Base-by-base conservation (phyloP, 2,113 vertebrate genomes). In the Rynchops niger region DNA sequence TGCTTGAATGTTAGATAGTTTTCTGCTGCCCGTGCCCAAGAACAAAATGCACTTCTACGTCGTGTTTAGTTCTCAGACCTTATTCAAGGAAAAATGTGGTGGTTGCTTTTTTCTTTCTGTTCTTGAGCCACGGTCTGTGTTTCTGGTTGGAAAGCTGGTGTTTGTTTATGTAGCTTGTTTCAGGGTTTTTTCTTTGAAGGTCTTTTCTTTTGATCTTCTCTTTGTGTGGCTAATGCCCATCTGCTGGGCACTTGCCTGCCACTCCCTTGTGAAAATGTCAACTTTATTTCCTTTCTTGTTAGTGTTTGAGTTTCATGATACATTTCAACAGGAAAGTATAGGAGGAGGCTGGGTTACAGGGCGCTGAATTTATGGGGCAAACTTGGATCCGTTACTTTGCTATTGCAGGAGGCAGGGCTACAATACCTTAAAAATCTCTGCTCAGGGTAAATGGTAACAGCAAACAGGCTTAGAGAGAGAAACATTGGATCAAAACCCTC, bases 201-300 rank as follows among this genome's bases (percentile, higher is more conserved):
- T 86, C 29, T 89, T 55, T 65, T 36, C 76, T 80, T 90, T 74
- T 96, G 76, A 73, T 90, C 38, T 72, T 90, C 50, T 47, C 55
- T 67, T 21, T 82, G 52, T 9, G 4, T 69, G 66, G 82, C 52
- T 82, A 65, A 84, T 43, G 8, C 36, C 30, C 73, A 40, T 82
- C 86, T 96, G 89, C 86, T 59, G 7, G 15, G 52, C 56, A 73
- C 81, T 81, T 5, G 9, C 25, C 38, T 88, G 87, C 52, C 26
- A 2, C 2, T 12, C 56, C 63, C 47, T 73, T 47, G n/a, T 82
- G 87, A 63, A 85, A 87, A 84, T 5, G 29, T 25, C 27, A 80
- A 40, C 23, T 88, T 70, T 11, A 29, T 72, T 89, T 91, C 40
- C 27, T 76, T 47, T 61, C 38, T 26, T 19, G 18, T 52, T 62